Percentiles rank a stretch among this genome's conserved stretches.
Conservation (phyloP, 2,888 invertebrate species). For the Oxycera nigricornis region DNA sequence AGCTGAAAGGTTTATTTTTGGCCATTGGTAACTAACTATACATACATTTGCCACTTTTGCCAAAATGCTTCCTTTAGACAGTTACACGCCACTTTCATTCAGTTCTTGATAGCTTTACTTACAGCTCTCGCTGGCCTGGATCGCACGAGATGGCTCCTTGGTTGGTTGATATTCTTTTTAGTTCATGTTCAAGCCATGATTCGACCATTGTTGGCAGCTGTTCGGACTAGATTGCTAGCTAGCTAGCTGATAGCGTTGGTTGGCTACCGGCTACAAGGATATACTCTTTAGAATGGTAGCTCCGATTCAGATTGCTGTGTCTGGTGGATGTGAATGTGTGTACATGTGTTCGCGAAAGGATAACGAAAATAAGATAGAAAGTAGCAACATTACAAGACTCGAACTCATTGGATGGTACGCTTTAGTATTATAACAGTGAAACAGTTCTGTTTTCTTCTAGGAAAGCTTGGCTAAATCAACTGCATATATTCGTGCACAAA, state of each 20-base stretch:
- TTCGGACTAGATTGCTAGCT: not conserved
- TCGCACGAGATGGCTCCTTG: not conserved
- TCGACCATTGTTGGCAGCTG: not conserved
- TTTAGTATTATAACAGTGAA: no score
- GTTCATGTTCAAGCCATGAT: not conserved
- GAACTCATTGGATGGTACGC: no score
- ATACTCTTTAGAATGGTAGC: no score
- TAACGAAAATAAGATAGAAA: no score
- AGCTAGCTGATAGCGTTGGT: no score
- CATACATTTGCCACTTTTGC: constrained; percentile 26
- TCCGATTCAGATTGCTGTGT: no score
- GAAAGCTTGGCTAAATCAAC: no score
- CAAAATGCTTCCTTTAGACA: constrained; percentile 31
- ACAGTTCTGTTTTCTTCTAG: no score
- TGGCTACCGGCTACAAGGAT: not conserved
- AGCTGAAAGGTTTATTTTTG: constrained; percentile 36
- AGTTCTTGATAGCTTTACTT: constrained; percentile 18
- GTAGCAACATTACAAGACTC: no score
- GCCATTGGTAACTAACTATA: constrained; percentile 13
- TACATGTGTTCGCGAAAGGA: no score
- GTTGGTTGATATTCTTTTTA: not conserved
- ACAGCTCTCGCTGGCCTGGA: not conserved
- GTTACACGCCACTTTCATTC: not conserved
- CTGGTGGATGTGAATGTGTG: no score
- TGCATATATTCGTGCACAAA: no score